Conservation (phyloP, 2,888 invertebrate genomes). For the Drosophila ustulata region DNA sequence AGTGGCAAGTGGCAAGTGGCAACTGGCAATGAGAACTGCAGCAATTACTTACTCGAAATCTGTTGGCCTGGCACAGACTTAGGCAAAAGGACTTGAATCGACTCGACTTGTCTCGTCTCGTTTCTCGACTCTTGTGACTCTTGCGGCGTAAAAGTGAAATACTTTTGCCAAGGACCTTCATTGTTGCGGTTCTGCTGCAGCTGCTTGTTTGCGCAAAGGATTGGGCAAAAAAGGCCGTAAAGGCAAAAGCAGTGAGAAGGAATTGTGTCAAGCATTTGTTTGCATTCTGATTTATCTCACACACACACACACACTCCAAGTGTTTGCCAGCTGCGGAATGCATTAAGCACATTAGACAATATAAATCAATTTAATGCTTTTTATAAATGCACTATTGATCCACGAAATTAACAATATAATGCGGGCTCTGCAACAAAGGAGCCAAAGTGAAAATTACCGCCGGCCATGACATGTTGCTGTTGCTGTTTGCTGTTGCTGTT, state of each 20-base stretch:
- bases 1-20: constrained; percentile 29
- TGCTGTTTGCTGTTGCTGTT: neutral
- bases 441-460: neutral
- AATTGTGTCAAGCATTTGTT: constrained; percentile 68
- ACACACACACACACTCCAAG: neutral
- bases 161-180: constrained; percentile 71
- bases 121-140: constrained; percentile 36
- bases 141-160: constrained; percentile 74
- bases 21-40: constrained; percentile 58
- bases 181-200: constrained; percentile 62
- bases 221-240: constrained; percentile 37
- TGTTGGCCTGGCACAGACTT: constrained; percentile 46
- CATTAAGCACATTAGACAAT: constrained; percentile 19
- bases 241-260: constrained; percentile 15
- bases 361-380: constrained; percentile 17
- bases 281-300: constrained; percentile 54
- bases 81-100: constrained; percentile 28
- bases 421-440: constrained; percentile 13
- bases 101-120: constrained; percentile 29
- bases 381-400: constrained; percentile 5
- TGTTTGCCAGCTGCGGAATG: neutral
- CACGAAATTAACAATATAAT: constrained; percentile 20
- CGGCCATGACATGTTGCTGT: constrained; percentile 3
- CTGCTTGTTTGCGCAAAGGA: constrained; percentile 49
- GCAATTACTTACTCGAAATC: constrained; percentile 77